These are phyloP conservation scores for Sebastes miniatus DNA, from an alignment of 2,797 vertebrate genomes.

Conservation along the genomic window DNA sequence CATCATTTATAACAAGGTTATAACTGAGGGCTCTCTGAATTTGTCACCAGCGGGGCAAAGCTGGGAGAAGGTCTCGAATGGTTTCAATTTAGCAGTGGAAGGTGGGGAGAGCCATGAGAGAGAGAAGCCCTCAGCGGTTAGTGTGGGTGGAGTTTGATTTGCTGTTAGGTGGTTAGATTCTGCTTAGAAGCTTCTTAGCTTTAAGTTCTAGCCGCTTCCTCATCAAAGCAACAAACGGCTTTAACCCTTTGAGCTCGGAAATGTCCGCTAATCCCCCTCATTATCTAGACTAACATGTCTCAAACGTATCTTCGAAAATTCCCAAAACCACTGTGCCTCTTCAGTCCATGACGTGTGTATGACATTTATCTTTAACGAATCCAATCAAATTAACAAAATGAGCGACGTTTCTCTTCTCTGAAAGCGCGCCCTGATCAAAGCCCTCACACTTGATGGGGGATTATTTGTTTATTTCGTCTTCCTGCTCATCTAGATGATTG, in stretches of 20 bases:
- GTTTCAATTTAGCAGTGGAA: slow-evolving; percentile 5
- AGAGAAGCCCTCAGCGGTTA: slow-evolving; percentile 79
- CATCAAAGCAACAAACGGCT: slow-evolving; percentile 61
- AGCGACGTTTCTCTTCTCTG: background rate
- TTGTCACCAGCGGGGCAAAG: slow-evolving; percentile 27
- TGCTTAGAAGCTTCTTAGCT: slow-evolving; percentile 54
- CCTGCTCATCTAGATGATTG: slow-evolving; percentile 29
- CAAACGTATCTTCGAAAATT: background rate
- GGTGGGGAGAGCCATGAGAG: slow-evolving; percentile 10
- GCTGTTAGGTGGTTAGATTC: slow-evolving; percentile 85
- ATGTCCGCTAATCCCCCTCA: slow-evolving; percentile 55
- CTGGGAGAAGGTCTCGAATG: slow-evolving; percentile 19
- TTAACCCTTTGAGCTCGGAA: slow-evolving; percentile 85
- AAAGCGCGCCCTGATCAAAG: slow-evolving; percentile 43
- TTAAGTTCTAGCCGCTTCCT: slow-evolving; percentile 47
- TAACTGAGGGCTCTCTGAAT: slow-evolving; percentile 77
- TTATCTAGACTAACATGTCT: slow-evolving; percentile 5
- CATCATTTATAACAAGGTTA: slow-evolving; percentile 80
- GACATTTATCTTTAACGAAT: background rate
- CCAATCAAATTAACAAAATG: slow-evolving; percentile 40
- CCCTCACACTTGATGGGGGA: background rate
- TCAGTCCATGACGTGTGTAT: slow-evolving; percentile 14
- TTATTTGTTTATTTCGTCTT: slow-evolving; percentile 43
- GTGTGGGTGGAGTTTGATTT: slow-evolving; percentile 77
- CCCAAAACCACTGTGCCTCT: slow-evolving; percentile 28